Conservation (phyloP, 2,797 vertebrate species). For the Sebastes baramenuke region DNA sequence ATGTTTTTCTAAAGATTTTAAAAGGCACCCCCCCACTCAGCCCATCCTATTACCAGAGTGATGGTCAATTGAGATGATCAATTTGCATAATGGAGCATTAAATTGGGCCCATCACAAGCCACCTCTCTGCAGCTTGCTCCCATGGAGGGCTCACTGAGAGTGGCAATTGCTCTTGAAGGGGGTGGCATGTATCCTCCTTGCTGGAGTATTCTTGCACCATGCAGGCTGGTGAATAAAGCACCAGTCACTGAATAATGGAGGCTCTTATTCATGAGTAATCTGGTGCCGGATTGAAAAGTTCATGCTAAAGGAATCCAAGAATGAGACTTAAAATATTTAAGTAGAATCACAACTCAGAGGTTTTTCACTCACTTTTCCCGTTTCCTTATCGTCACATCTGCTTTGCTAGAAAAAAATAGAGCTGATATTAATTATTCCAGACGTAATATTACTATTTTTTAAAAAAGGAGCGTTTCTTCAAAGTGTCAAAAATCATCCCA, state of each 20-base stretch:
- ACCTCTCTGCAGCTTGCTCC: slow-evolving; percentile 75
- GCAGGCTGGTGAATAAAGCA: slow-evolving; percentile 52
- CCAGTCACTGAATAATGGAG: slow-evolving; percentile 66
- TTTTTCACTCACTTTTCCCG: neutral
- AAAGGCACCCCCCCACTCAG: slow-evolving; percentile 69
- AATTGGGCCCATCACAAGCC: slow-evolving; percentile 82
- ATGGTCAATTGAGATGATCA: slow-evolving; percentile 89
- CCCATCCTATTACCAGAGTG: slow-evolving; percentile 79
- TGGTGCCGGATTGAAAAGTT: slow-evolving; percentile 49
- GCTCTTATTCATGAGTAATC: slow-evolving; percentile 66
- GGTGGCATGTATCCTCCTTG: slow-evolving; percentile 66
- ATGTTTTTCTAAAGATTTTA: slow-evolving; percentile 75
- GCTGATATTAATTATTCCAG: neutral
- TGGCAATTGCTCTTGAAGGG: slow-evolving; percentile 76
- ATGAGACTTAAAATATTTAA: slow-evolving; percentile 24
- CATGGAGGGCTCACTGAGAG: slow-evolving; percentile 68
- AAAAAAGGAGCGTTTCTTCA: neutral
- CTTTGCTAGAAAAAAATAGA: neutral
- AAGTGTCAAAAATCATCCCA: slow-evolving; percentile 18
- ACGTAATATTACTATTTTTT: neutral
- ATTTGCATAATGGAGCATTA: slow-evolving; percentile 90
- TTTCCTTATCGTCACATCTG: neutral
- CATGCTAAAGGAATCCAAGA: slow-evolving; percentile 38
- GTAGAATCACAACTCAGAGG: slow-evolving; percentile 3
- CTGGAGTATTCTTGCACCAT: slow-evolving; percentile 62